Evolutionary conservation across 2,113 vertebrate genomes (phyloP).

Genomic region (Etheostoma spectabile): DNA sequence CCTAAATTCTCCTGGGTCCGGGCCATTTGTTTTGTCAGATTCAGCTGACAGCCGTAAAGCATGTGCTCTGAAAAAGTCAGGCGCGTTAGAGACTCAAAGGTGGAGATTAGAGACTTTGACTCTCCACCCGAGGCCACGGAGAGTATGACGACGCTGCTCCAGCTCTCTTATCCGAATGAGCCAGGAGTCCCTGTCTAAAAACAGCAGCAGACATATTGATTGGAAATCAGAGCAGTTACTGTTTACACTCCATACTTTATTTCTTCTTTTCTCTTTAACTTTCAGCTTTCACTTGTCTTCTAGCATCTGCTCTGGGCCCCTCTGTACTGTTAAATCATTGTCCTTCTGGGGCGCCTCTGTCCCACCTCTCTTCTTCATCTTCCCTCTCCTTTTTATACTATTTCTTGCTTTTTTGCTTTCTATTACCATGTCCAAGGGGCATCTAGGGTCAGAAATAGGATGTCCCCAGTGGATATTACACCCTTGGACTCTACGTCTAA

Average conservation of each 20-base stretch:
- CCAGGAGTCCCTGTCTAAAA: conserved; percentile 53
- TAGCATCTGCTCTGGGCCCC: background rate
- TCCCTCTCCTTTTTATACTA: background rate
- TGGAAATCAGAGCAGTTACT: conserved; percentile 55
- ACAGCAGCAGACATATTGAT: conserved; percentile 66
- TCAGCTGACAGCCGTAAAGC: conserved; percentile 47
- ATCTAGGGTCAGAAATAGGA: background rate
- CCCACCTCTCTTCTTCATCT: background rate
- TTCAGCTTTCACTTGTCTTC: background rate
- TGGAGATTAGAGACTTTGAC: conserved; percentile 51
- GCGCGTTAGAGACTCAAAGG: conserved; percentile 48
- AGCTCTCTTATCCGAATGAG: conserved; percentile 43
- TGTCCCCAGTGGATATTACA: background rate
- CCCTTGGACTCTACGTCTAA: background rate
- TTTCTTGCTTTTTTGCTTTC: background rate
- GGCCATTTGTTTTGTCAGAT: conserved; percentile 27
- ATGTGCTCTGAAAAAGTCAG: conserved; percentile 25
- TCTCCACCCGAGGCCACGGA: conserved; percentile 26
- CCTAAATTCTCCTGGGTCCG: conserved; percentile 30
- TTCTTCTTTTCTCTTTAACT: conserved; percentile 37
- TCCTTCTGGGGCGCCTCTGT: background rate
- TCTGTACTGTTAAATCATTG: background rate
- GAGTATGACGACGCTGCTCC: conserved; percentile 43
- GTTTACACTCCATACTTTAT: conserved; percentile 51
- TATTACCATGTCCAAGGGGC: too few species aligned